These are phyloP conservation scores for Sebastes oblongus DNA, from an alignment of 2,797 vertebrate genomes.

Conservation along the genomic window DNA sequence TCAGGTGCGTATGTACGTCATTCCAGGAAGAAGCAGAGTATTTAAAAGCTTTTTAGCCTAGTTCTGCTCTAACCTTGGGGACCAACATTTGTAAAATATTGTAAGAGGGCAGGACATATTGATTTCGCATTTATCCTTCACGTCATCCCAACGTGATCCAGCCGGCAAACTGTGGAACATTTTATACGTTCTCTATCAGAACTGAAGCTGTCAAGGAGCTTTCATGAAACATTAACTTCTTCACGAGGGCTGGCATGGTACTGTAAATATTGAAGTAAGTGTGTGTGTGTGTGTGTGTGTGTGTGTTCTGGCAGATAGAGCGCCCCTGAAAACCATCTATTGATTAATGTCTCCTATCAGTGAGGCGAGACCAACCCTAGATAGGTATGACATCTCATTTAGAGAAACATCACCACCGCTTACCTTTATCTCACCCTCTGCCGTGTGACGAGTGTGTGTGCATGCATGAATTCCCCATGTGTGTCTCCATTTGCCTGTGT, in stretches of 20 bases:
- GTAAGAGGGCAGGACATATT: too few relatives aligned
- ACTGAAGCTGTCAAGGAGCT: constrained; percentile 9
- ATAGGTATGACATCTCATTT: constrained; percentile 63
- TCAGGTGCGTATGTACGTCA: too few relatives aligned
- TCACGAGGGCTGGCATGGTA: background rate
- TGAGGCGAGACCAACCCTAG: constrained; percentile 32
- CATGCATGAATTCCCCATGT: background rate
- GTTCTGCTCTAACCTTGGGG: too few relatives aligned
- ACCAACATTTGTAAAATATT: too few relatives aligned
- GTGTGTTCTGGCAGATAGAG: background rate
- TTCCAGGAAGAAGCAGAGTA: too few relatives aligned
- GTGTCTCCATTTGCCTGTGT: background rate
- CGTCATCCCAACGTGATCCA: background rate
- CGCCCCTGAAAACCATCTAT: constrained; percentile 20
- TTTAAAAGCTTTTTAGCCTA: too few relatives aligned
- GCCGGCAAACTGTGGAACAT: background rate
- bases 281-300: background rate
- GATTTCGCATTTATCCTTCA: background rate
- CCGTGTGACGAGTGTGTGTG: background rate
- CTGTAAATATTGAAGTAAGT: background rate
- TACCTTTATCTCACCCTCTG: constrained; percentile 24
- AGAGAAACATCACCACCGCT: constrained; percentile 48
- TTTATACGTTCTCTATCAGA: background rate
- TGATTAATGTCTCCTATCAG: constrained; percentile 56
- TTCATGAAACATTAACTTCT: constrained; percentile 36